Conservation (phyloP, 2,113 vertebrate species). For the Chlorodrepanis virens region DNA sequence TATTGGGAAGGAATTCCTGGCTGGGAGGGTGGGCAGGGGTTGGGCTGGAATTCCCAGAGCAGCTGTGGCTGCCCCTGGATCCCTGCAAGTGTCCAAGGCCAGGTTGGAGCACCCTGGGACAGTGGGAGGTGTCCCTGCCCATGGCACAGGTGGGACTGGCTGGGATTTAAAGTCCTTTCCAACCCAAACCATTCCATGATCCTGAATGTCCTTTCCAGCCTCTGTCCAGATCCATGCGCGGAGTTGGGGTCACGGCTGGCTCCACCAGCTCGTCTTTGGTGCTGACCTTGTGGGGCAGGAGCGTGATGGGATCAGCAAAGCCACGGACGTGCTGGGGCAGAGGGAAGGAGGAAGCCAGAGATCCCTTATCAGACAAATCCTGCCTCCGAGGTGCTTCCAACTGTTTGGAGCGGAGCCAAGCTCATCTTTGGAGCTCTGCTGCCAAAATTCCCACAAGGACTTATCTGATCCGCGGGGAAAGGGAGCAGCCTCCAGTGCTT, state of each 20-base stretch:
- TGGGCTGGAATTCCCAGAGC: accelerated
- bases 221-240: accelerated
- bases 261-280: accelerated
- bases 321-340: background rate
- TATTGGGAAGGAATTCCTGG: background rate
- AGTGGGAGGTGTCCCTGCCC: background rate
- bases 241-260: background rate
- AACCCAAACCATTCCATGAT: background rate
- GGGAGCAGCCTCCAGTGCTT: background rate
- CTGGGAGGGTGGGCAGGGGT: accelerated
- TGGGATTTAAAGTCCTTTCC: background rate
- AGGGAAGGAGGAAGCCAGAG: background rate
- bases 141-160: accelerated
- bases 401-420: background rate
- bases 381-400: background rate
- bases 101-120: accelerated
- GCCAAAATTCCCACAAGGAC: background rate
- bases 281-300: background rate
- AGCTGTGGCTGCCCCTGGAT: background rate
- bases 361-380: slow-evolving; percentile 12
- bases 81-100: background rate
- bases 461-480: background rate
- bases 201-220: accelerated
- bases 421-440: background rate
- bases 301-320: background rate